phyloP scores from a whole-genome alignment of 1,140 invertebrate species.

The Anoplolepis gracilipes region DNA sequence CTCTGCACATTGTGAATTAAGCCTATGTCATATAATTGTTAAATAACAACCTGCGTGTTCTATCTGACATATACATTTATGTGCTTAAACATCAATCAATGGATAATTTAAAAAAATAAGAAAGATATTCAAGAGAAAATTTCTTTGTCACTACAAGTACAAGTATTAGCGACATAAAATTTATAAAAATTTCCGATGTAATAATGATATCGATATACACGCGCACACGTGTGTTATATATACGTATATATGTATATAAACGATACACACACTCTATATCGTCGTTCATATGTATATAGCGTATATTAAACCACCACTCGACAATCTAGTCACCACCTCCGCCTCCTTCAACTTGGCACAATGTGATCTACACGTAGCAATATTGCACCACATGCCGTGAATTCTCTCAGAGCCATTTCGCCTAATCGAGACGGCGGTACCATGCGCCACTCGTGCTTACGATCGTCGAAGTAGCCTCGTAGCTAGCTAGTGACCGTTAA shows the following conservation, averaged over 20 bases:
- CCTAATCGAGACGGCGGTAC: slow-evolving; percentile 72
- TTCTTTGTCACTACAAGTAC: too few relatives aligned
- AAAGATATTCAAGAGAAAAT: too few relatives aligned
- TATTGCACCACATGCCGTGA: slow-evolving; percentile 74
- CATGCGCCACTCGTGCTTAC: slow-evolving; percentile 45
- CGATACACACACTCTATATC: background rate
- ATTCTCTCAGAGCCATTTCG: slow-evolving; percentile 74
- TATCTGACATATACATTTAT: too few relatives aligned
- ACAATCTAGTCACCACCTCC: slow-evolving; percentile 44
- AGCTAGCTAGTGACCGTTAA: slow-evolving; percentile 47
- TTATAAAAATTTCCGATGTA: slow-evolving; percentile 14
- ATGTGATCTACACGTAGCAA: slow-evolving; percentile 76
- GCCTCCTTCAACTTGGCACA: slow-evolving; percentile 39
- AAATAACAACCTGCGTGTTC: background rate
- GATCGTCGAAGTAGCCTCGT: slow-evolving; percentile 30
- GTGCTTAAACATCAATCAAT: too few relatives aligned
- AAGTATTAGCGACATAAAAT: too few relatives aligned
- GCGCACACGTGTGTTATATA: too few relatives aligned
- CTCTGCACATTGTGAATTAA: background rate
- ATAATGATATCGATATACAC: slow-evolving; percentile 10
- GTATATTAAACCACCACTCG: slow-evolving; percentile 63
- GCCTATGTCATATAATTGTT: background rate
- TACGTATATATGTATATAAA: background rate
- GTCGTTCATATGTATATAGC: slow-evolving; percentile 57
- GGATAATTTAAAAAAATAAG: too few relatives aligned